A percentile compares a stretch with the other conserved stretches of the same genome.
Conservation (phyloP, 2,797 vertebrate species). For the Oreonectes daqikongensis region DNA sequence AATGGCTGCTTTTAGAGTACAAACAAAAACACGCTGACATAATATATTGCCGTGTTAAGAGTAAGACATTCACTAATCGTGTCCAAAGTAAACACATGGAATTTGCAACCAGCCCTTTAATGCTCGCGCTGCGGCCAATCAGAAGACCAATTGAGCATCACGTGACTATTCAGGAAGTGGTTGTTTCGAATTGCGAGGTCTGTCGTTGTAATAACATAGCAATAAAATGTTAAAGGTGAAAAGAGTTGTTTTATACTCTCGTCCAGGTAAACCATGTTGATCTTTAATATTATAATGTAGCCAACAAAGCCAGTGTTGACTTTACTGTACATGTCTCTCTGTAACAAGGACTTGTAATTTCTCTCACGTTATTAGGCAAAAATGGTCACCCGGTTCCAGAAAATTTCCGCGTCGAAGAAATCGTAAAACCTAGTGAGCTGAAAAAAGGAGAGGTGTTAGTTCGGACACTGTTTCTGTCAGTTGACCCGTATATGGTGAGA, state of each 20-base stretch:
- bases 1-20: not conserved
- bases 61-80: not conserved
- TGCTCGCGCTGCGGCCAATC: conserved; percentile 16
- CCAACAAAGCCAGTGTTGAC: not conserved
- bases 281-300: not conserved
- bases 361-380: conserved; percentile 73
- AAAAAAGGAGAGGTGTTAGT: conserved; percentile 81
- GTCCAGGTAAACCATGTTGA: conserved; percentile 69
- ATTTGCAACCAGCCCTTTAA: conserved; percentile 1
- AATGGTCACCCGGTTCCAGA: conserved; percentile 83
- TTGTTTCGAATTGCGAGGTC: too few relatives aligned
- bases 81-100: conserved; percentile 16
- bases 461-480: conserved; percentile 89
- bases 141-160: conserved; percentile 5
- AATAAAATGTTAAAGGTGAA: conserved; percentile 63
- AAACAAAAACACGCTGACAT: not conserved
- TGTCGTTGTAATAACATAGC: not conserved
- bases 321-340: not conserved
- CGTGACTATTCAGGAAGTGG: conserved; percentile 14
- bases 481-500: conserved; percentile 96
- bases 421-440: conserved; percentile 71
- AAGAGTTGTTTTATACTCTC: conserved; percentile 72
- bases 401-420: conserved; percentile 85
- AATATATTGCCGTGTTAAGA: not conserved
- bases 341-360: not conserved